Conservation (phyloP, 2,888 invertebrate species). For the Lasioglossum oenotherae region DNA sequence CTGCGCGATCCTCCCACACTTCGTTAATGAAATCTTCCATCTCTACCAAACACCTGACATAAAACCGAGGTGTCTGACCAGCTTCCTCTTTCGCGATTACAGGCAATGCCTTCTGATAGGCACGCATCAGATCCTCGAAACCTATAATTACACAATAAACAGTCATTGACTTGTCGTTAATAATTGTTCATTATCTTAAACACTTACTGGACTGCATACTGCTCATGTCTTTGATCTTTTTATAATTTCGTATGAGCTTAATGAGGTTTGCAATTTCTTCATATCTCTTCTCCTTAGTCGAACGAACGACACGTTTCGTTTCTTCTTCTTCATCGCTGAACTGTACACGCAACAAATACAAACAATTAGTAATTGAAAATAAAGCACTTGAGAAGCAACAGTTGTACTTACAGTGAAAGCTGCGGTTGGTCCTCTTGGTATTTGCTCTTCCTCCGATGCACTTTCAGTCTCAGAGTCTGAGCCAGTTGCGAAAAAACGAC, state of each 20-base stretch:
- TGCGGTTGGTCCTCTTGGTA: slow-evolving; percentile 90
- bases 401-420: slow-evolving; percentile 89
- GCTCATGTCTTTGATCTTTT: slow-evolving; percentile 99
- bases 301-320: slow-evolving; percentile 97
- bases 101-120: slow-evolving; percentile 95
- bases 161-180: background rate
- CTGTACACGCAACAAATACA: slow-evolving; percentile 83
- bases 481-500: slow-evolving; percentile 96
- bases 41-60: slow-evolving; percentile 93
- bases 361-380: background rate
- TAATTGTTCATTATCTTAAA: background rate
- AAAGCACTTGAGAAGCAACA: slow-evolving; percentile 9
- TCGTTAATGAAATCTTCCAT: slow-evolving; percentile 95
- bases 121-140: slow-evolving; percentile 96
- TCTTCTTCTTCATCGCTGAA: slow-evolving; percentile 98
- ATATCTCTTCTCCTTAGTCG: slow-evolving; percentile 98
- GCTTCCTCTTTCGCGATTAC: slow-evolving; percentile 97
- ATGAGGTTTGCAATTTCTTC: slow-evolving; percentile 97
- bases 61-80: slow-evolving; percentile 97
- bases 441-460: slow-evolving; percentile 94
- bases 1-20: slow-evolving; percentile 97
- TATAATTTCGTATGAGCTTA: slow-evolving; percentile 96
- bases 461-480: slow-evolving; percentile 98
- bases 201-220: slow-evolving; percentile 93
- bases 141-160: slow-evolving; percentile 83